Base-by-base conservation (phyloP, 2,888 invertebrate genomes). In the Chydorus sphaericus region DNA sequence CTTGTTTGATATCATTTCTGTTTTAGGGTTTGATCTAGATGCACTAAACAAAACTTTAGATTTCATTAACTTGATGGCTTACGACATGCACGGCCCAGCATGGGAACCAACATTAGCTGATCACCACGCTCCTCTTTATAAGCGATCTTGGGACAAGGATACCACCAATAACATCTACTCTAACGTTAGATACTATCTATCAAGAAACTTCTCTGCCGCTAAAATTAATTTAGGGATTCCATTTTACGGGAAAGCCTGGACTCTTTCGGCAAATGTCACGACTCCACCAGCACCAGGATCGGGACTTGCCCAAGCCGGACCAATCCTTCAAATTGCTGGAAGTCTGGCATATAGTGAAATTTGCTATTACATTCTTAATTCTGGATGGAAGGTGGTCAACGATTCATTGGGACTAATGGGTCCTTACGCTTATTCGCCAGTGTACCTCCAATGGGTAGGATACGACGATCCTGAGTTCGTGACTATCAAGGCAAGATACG, bases 321-420 rank as follows among this genome's bases (percentile, higher is more conserved):
- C 54, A 2, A 55, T 39, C 20, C 60, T 61, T 14, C 38, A 59
- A 28, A 58, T 60, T 31, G 58, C 57, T 26, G 63, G 63, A n/a
- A 59, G 58, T n/a, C 31, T 63, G 20, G 56, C 61, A 8, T 63
- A 61, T 48, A 61, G 60, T 49, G 63, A 63, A 26, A 26, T 57
- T 16, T 56, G 55, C 48, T n/a, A n/a, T n/a, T 65, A 67, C 63
- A 55, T 68, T 4, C 60, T 63, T 1, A 60, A 61, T 4, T 67
- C 66, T 36, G 65, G 64, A 3, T 59, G 61, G 48, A 57, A 65
- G 20, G 61, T 65, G 44, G 66, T 67, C 60, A 63, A 67, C 48
- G 60, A 63, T 20, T 63, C 66, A 61, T 44, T 63, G 26, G 59
- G 59, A 8, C 53, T 57, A 20, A 61, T 68, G 57, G 66, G 65